Conservation (phyloP, 2,888 invertebrate species). For the Blastobasis lacticolella region DNA sequence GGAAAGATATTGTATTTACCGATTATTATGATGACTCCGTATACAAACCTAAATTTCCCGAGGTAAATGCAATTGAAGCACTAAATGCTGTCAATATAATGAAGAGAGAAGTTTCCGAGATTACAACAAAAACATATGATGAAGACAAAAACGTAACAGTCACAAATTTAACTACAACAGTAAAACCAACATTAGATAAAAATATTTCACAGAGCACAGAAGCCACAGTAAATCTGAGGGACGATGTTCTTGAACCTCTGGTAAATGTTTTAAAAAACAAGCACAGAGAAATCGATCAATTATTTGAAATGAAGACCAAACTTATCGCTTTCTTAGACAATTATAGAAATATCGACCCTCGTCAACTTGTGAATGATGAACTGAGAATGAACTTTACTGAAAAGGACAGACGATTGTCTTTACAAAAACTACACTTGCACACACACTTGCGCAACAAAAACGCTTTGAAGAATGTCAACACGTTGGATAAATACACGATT, state of each 20-base stretch:
- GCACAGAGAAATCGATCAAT: conserved; percentile 34
- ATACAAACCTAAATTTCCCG: neutral
- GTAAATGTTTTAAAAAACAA: conserved; percentile 35
- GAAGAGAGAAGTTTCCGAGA: conserved; percentile 32
- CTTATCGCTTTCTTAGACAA: conserved; percentile 26
- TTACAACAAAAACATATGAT: neutral
- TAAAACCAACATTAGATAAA: conserved; percentile 2
- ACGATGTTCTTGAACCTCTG: conserved; percentile 29
- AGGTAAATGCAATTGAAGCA: conserved; percentile 9
- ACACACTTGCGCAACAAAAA: too few species aligned
- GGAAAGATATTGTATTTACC: neutral
- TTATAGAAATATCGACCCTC: conserved; percentile 9
- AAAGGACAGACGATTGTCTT: too few species aligned
- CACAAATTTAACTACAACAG: neutral
- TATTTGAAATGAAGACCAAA: conserved; percentile 32
- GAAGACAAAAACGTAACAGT: neutral
- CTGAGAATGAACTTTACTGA: too few species aligned
- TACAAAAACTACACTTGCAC: too few species aligned
- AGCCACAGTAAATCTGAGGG: conserved; percentile 5
- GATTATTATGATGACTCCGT: conserved; percentile 6
- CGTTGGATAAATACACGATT: conserved; percentile 23
- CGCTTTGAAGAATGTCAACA: too few species aligned
- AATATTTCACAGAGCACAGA: conserved; percentile 1
- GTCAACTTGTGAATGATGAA: too few species aligned
- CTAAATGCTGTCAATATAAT: conserved; percentile 25